Percentiles rank a stretch among this genome's conserved stretches.
These are phyloP conservation scores for Marcusenius ussheri DNA, from an alignment of 2,113 vertebrate species.

Conservation along the genomic window DNA sequence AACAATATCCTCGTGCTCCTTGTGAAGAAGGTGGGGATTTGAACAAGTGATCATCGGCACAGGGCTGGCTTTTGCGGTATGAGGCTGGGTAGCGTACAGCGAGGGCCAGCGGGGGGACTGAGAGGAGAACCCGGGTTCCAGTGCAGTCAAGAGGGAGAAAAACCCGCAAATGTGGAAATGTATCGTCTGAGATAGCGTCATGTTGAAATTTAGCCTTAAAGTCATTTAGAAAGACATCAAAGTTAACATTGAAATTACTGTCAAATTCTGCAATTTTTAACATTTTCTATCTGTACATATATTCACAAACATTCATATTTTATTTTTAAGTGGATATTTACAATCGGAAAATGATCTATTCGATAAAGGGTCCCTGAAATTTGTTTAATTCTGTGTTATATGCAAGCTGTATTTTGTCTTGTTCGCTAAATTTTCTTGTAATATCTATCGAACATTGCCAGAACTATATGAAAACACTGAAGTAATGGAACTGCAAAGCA, in stretches of 20 bases:
- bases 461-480: neutral
- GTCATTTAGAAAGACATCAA: neutral
- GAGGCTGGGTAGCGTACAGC: neutral
- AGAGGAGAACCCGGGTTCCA: neutral
- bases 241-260: neutral
- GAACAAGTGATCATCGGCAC: neutral
- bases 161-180: slow-evolving; percentile 13
- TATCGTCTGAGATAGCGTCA: slow-evolving; percentile 19
- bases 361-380: too few relatives aligned
- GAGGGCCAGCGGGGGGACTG: neutral
- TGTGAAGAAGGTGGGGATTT: neutral
- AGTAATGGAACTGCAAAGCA: neutral
- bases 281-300: neutral
- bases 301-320: neutral
- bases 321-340: neutral
- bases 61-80: neutral
- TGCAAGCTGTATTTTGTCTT: neutral
- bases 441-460: neutral
- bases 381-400: neutral
- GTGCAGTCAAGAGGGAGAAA: neutral
- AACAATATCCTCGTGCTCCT: neutral
- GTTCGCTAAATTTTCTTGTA: neutral
- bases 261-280: neutral
- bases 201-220: neutral
- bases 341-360: neutral